Conservation (phyloP, 1,140 invertebrate species). For the Mylabris phalerata region DNA sequence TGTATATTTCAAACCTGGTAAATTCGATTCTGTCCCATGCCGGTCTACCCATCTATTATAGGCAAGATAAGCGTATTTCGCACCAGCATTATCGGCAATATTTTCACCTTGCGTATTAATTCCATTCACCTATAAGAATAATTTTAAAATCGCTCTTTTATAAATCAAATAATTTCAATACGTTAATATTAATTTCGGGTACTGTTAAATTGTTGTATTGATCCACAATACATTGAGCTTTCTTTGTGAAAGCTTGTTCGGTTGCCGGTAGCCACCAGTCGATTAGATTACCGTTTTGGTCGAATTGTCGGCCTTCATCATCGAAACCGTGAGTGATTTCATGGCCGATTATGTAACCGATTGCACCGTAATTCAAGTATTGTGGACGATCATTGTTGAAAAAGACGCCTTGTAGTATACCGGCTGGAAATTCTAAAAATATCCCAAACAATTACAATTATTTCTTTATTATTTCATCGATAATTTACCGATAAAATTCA, state of each 20-base stretch:
- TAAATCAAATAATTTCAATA: conserved; percentile 7
- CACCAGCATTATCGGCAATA: conserved; percentile 81
- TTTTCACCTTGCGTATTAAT: conserved; percentile 87
- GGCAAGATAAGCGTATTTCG: conserved; percentile 61
- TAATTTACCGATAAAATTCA: conserved; percentile 60
- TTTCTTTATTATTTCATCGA: no score
- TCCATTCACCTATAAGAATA: conserved; percentile 64
- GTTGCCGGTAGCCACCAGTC: conserved; percentile 53
- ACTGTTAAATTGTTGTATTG: conserved; percentile 62
- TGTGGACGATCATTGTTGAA: conserved; percentile 60
- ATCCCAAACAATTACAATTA: not conserved
- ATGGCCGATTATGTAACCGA: conserved; percentile 62
- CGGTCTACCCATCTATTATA: conserved; percentile 50
- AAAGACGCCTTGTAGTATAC: conserved; percentile 68
- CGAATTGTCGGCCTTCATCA: conserved; percentile 83
- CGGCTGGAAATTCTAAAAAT: conserved; percentile 62
- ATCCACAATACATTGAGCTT: conserved; percentile 61
- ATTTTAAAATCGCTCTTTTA: not conserved
- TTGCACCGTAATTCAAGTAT: conserved; percentile 69
- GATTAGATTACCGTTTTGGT: conserved; percentile 72
- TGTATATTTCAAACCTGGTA: conserved; percentile 49
- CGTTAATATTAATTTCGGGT: conserved; percentile 34
- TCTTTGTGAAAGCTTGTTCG: conserved; percentile 48
- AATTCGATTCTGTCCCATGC: conserved; percentile 34
- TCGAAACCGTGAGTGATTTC: conserved; percentile 65